Evolutionary conservation across 2,888 invertebrate genomes (phyloP), one percentile per base, ranked within the genome.

Genomic region (Lomographa bimaculata): DNA sequence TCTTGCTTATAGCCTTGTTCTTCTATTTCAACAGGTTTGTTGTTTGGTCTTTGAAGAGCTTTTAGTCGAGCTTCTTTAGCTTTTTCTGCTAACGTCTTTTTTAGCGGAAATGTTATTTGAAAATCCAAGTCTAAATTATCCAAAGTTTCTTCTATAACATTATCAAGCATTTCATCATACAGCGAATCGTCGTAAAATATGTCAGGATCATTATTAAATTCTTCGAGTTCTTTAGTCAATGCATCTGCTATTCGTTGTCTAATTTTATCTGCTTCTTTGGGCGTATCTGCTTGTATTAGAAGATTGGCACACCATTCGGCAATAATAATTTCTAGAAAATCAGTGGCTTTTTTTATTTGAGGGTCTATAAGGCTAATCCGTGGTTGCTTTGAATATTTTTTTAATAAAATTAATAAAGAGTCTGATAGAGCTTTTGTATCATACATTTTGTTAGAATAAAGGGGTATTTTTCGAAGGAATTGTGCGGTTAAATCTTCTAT

Each of bases 181-280:
- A 77, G 40, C 16, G 52, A 52, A 33, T 68, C 60, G 21, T 78
- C 72, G 3, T 70, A 62, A 1, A 74, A 62, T 38, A 73, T 52
- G 23, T 71, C 67, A 9, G 71, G 71, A 26, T 74, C 69, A 33
- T 71, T 51, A 53, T 78, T 74, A 16, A 78, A 54, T 51, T 71
- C 68, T 2, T 58, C 62, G 25, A 78, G 57, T 58, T 68, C 71
- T 17, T 62, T 54, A 4, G 63, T 54, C 18, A 79, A 37, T 51
- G 54, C 67, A 16, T 42, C 54, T 5, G 56, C 53, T 14, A 71
- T 42, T 8, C 62, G 55, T 50, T 70, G 63, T 53, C 69, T 77
- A 2, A 63, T 32, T 6, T 51, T 48, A 11, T 56, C 46, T 0
- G 45, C 42, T 29, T 60, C 57, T 12, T 24, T 46, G 2, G 50